Percentiles rank a stretch among this genome's conserved stretches.
phyloP scores from a whole-genome alignment of 2,113 vertebrate genomes.

The Steatornis caripensis region DNA sequence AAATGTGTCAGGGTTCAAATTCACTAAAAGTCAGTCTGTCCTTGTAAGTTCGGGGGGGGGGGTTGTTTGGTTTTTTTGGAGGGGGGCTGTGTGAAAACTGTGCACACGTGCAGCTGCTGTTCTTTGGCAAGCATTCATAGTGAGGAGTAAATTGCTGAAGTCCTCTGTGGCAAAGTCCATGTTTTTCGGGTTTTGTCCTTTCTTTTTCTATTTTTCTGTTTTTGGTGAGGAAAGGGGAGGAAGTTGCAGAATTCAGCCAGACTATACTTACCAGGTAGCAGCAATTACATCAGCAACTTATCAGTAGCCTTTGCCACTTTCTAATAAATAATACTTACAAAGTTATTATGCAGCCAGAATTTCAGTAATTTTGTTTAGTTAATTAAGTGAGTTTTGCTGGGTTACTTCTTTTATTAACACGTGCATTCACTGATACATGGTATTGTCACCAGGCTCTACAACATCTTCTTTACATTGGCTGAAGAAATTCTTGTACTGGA shows the following conservation, averaged over 20 bases:
- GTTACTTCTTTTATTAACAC: neutral
- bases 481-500: neutral
- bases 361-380: neutral
- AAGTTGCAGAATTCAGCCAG: neutral
- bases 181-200: neutral
- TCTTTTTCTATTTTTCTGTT: neutral
- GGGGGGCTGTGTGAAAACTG: neutral
- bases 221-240: neutral
- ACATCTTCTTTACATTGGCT: neutral
- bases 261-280: neutral
- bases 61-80: neutral
- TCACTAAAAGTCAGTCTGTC: neutral
- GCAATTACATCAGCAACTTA: neutral
- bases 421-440: fast-evolving
- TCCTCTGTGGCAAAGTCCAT: neutral
- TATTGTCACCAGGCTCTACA: neutral
- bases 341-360: neutral
- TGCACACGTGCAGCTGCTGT: neutral
- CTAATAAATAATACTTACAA: neutral
- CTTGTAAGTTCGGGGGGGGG: neutral
- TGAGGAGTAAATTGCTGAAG: neutral
- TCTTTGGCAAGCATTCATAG: neutral
- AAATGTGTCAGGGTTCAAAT: neutral
- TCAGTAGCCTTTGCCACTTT: neutral
- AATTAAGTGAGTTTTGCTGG: neutral